phyloP scores from a whole-genome alignment of 2,113 vertebrate species.

The Neolamprologus kungweensis region DNA sequence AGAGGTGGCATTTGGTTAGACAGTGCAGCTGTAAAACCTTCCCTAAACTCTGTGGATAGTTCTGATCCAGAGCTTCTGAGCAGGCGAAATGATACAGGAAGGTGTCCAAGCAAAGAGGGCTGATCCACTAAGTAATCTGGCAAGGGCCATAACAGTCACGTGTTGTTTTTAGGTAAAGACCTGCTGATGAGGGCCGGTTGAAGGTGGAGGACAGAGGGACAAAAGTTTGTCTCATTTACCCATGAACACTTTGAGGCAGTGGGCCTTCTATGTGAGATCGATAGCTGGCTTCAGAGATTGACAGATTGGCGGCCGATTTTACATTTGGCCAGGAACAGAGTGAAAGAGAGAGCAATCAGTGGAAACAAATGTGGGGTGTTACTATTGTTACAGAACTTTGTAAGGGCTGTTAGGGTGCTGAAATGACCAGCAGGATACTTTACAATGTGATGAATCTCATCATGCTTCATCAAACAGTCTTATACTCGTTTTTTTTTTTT shows the following conservation, averaged over 20 bases:
- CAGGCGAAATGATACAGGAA: background rate
- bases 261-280: background rate
- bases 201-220: background rate
- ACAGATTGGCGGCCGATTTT: conserved; percentile 6
- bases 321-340: background rate
- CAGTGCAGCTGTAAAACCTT: background rate
- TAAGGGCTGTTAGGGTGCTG: background rate
- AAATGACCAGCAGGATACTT: background rate
- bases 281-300: background rate
- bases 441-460: background rate
- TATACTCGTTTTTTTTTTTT: background rate
- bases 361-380: conserved; percentile 27
- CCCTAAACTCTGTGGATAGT: background rate
- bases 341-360: conserved; percentile 18
- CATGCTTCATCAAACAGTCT: background rate
- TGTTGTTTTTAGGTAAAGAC: background rate
- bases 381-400: background rate
- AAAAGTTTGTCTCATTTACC: background rate
- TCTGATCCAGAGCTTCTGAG: background rate
- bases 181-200: background rate
- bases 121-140: conserved; percentile 5
- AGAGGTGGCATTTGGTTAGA: conserved; percentile 15
- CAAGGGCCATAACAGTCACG: background rate
- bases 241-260: background rate
- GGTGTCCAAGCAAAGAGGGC: background rate